A percentile compares a stretch with the other conserved stretches of the same genome.
Evolutionary conservation across 1,140 invertebrate genomes (phyloP).

Genomic region (Drosophila bipectinata): DNA sequence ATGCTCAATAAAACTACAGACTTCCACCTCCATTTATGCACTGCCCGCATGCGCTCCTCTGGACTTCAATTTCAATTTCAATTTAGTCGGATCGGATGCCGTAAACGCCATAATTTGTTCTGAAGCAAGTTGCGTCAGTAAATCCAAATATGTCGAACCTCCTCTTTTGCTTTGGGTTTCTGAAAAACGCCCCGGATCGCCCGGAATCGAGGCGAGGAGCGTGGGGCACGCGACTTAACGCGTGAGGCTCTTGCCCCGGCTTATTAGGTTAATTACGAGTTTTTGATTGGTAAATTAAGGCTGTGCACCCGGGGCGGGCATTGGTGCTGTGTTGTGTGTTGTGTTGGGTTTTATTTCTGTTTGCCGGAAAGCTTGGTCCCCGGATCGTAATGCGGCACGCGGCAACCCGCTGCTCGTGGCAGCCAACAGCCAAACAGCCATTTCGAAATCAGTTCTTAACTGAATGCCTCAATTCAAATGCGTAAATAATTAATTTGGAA

Average conservation of each 20-base stretch:
- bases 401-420: slow-evolving; percentile 37
- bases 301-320: slow-evolving; percentile 44
- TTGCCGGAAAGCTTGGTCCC: slow-evolving; percentile 25
- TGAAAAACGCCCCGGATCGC: slow-evolving; percentile 17
- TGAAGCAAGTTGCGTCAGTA: slow-evolving; percentile 70
- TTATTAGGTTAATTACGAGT: slow-evolving; percentile 81
- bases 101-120: slow-evolving; percentile 69
- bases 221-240: slow-evolving; percentile 64
- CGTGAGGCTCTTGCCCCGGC: slow-evolving; percentile 54
- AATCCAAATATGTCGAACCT: slow-evolving; percentile 69
- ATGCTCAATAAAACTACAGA: slow-evolving; percentile 5
- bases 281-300: slow-evolving; percentile 81
- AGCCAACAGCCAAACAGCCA: slow-evolving; percentile 33
- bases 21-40: slow-evolving; percentile 26
- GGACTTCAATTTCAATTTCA: slow-evolving; percentile 30
- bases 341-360: neutral
- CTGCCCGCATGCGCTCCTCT: slow-evolving; percentile 43
- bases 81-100: slow-evolving; percentile 40
- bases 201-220: slow-evolving; percentile 16
- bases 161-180: slow-evolving; percentile 4
- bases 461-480: slow-evolving; percentile 76
- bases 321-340: neutral
- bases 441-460: slow-evolving; percentile 79
- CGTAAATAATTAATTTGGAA: slow-evolving; percentile 81
- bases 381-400: slow-evolving; percentile 64